Base-by-base conservation (phyloP, 2,888 invertebrate species). In the Hylaea fasciaria region DNA sequence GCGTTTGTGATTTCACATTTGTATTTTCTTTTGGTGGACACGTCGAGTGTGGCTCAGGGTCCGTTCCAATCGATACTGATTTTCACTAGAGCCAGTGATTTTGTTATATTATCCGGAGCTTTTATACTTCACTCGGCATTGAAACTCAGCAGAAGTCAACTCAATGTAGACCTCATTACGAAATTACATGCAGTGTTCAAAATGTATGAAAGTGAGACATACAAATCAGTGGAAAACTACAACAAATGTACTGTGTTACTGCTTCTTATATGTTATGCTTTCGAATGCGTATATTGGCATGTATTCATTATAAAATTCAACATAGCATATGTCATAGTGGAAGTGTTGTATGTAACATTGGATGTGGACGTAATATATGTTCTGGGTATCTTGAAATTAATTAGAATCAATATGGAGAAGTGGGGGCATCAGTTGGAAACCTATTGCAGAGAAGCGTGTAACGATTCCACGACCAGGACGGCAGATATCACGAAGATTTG, bases 351-450 rank as follows among this genome's bases (percentile, higher is more conserved):
- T 10, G 13, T 55, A 12, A 12, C 40, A 8, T 41, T 22, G 12
- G 48, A 55, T 14, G 35, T 55, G 8, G 55, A 55, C 3, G 14
- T 43, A 12, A 2, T 22, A 14, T 48, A 55, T 17, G 43, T 32
- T 51, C 16, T 51, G 16, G 32, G 17, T 43, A 32, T 51, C n/a
- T 16, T 51, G 12, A 41, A 51, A 17, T 17, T 51, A 4, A 51
- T 51, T n/a, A 51, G 16, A 17, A 14, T 51, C 0, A 51, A 43
- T 17, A 43, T 51, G 17, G 8, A 43, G 16, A 43, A 43, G 9
- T 51, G 41, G 43, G 32, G 32, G 7, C 32, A n/a, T 1, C 43
- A 51, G 11, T 17, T 43, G 8, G 17, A 43, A 41, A 17, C 1
- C 8, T 51, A 16, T 5, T 4, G 2, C 9, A 8, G 11, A n/a